Conservation (phyloP, 2,888 invertebrate species). For the Synanthedon myopaeformis region DNA sequence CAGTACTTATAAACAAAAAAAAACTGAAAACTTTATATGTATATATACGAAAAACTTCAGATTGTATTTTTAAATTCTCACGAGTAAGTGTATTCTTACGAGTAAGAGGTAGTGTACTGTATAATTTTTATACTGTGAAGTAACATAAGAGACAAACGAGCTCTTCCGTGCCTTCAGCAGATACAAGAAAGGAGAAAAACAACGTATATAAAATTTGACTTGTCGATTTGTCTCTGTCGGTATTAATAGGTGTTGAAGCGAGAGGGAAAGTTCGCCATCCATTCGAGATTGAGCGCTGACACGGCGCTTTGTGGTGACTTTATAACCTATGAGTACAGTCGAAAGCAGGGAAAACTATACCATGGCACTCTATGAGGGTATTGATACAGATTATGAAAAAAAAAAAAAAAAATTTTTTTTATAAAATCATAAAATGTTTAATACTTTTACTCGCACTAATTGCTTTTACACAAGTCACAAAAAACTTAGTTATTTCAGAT, state of each 20-base stretch:
- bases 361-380: no score
- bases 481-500: no score
- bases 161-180: constrained; percentile 15
- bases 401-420: no score
- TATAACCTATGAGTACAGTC: neutral
- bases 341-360: neutral
- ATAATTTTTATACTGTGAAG: constrained; percentile 3
- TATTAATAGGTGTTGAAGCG: constrained; percentile 21
- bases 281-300: neutral
- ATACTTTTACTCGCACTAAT: no score
- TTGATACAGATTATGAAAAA: no score
- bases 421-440: no score
- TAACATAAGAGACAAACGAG: constrained; percentile 23
- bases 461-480: no score
- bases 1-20: no score
- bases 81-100: no score
- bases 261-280: constrained; percentile 9
- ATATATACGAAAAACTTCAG: no score
- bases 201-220: constrained; percentile 24
- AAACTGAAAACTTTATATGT: no score
- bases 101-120: neutral
- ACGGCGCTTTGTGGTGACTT: neutral
- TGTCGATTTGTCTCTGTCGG: constrained; percentile 32
- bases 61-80: no score
- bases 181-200: constrained; percentile 12